phyloP scores from a whole-genome alignment of 2,113 vertebrate species.

The Chaetorhynchus papuensis region DNA sequence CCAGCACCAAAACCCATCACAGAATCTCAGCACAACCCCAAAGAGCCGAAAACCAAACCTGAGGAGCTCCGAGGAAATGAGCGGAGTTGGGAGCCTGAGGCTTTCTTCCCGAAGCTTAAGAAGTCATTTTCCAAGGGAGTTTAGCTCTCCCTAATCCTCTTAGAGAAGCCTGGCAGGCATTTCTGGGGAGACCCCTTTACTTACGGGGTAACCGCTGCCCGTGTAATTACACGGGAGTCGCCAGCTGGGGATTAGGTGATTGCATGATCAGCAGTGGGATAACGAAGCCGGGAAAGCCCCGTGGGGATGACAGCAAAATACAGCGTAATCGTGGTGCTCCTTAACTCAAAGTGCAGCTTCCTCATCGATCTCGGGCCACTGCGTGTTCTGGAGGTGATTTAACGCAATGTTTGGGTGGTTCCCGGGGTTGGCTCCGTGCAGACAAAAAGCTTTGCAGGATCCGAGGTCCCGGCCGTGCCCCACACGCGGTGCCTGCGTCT shows the following conservation, averaged over 20 bases:
- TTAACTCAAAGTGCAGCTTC: neutral
- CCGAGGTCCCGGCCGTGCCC: neutral
- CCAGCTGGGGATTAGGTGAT: neutral
- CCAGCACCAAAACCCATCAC: neutral
- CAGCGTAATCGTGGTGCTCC: neutral
- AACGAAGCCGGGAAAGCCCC: neutral
- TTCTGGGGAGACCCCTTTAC: neutral
- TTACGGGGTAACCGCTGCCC: neutral
- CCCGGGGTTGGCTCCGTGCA: neutral
- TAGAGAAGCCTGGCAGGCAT: neutral
- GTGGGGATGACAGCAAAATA: neutral
- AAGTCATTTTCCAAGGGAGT: neutral
- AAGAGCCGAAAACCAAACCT: neutral
- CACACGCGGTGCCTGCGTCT: rapidly evolving
- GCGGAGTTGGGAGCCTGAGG: neutral
- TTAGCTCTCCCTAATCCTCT: neutral
- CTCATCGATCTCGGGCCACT: neutral
- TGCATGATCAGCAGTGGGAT: neutral
- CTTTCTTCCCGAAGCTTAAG: neutral
- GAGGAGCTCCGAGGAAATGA: neutral
- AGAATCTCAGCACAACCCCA: neutral
- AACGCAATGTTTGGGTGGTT: rapidly evolving
- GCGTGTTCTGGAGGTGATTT: neutral
- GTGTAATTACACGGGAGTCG: neutral
- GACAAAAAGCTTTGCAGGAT: neutral